Conservation (phyloP, 1,140 invertebrate species). For the Proctacanthus coquilletti region DNA sequence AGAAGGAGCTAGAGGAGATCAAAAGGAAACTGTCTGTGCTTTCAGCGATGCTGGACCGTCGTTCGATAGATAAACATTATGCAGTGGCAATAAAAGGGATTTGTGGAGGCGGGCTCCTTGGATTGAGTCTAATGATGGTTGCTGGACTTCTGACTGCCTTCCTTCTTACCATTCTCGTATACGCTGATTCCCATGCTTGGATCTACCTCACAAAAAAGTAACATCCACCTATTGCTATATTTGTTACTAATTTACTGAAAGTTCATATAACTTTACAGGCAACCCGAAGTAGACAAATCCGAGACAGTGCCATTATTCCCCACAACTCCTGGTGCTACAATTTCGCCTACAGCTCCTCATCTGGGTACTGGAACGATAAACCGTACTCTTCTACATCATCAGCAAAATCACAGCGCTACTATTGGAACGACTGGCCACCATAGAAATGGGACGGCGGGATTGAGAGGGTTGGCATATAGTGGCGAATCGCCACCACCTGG, state of each 20-base stretch:
- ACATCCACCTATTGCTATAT: background rate
- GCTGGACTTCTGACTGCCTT: slow-evolving; percentile 57
- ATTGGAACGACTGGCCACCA: slow-evolving; percentile 8
- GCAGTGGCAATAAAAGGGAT: slow-evolving; percentile 46
- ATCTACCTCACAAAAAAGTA: slow-evolving; percentile 73
- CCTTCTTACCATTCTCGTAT: slow-evolving; percentile 75
- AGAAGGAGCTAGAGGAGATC: slow-evolving; percentile 21
- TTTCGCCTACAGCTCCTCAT: slow-evolving; percentile 22
- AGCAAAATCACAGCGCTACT: slow-evolving; percentile 16
- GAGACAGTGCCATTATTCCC: slow-evolving; percentile 24
- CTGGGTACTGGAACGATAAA: slow-evolving; percentile 26
- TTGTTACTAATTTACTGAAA: too few species aligned
- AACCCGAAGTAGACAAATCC: slow-evolving; percentile 19
- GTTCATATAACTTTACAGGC: too few species aligned
- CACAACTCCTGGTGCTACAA: slow-evolving; percentile 24
- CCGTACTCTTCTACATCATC: slow-evolving; percentile 27
- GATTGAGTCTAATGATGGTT: slow-evolving; percentile 59
- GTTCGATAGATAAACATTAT: slow-evolving; percentile 52
- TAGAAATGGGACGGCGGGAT: slow-evolving; percentile 18
- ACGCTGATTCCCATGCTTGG: slow-evolving; percentile 92
- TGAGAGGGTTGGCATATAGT: slow-evolving; percentile 27
- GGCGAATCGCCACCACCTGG: slow-evolving; percentile 23
- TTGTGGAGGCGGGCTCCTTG: slow-evolving; percentile 53
- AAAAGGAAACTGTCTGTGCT: slow-evolving; percentile 29
- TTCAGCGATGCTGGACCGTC: slow-evolving; percentile 48